Base-by-base conservation (phyloP, 2,797 vertebrate species). In the Acanthurus lineatus region DNA sequence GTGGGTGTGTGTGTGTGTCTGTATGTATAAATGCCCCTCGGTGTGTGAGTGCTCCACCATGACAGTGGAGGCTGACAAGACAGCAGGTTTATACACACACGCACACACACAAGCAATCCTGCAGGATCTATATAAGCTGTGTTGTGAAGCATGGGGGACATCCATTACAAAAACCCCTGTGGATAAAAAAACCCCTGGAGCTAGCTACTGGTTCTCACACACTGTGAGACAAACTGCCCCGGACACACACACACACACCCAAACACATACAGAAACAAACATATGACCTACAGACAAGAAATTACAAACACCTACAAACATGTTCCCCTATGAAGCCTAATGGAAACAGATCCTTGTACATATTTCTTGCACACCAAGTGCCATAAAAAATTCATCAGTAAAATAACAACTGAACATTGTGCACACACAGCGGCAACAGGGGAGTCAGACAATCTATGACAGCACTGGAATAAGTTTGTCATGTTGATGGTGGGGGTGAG, bases 161-260 rank as follows among this genome's bases (percentile, higher is more conserved):
- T 91, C 91, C 85, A 93, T 94, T 93, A 90, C 85, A 70, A 81
- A 84, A 75, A 48, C 73, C 76, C 93, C 91, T 44, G 65, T 73
- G 82, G 92, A 86, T 84, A 28, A 79, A 28, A 79, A 79, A 90
- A 82, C 67, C 91, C 86, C 89, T 70, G 75, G 86, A 89, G 90
- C 83, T 75, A 83, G 71, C 80, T 82, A 72, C 85, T 78, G 66
- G 82, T 81, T 85, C 83, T 78, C 86, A 84, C 85, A 92, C 86
- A 90, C 91, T 63, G 87, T 86, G 88, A 90, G 79, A 91, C 87
- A 91, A 90, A 90, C 86, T 89, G 81, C 67, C 75, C 75, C 10
- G 5, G 74, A 58, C 48, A 32, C 67, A 40, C 64, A 76, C 76
- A 68, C 68, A 47, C 79, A 75, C 63, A 76, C 79, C 52, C 73